A percentile compares a stretch with the other conserved stretches of the same genome.
phyloP scores from a whole-genome alignment of 2,113 vertebrate genomes.

The Alethe diademata region DNA sequence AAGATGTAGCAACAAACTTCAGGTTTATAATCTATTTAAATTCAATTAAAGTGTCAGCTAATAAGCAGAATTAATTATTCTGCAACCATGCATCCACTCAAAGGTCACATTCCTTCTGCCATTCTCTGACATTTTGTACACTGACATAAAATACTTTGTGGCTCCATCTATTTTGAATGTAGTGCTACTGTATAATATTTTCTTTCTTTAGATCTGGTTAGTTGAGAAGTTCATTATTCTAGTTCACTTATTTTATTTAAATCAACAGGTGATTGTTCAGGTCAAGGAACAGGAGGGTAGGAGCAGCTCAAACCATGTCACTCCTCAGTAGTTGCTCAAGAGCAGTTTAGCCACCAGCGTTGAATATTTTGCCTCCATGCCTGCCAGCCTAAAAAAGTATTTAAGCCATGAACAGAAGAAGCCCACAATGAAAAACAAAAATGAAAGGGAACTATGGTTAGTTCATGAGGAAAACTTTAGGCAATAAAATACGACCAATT shows the following conservation, averaged over 20 bases:
- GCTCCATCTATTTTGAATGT: neutral
- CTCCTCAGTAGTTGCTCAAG: neutral
- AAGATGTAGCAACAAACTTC: neutral
- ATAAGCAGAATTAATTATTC: neutral
- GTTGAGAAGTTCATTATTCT: neutral
- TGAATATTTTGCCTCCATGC: neutral
- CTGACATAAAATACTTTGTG: neutral
- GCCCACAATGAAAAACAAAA: neutral
- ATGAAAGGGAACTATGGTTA: neutral
- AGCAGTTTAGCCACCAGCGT: neutral
- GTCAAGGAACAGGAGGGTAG: neutral
- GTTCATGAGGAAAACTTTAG: neutral
- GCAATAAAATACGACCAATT: neutral
- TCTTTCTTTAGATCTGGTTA: neutral
- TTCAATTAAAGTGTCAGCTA: neutral
- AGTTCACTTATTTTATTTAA: neutral
- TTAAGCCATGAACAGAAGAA: neutral
- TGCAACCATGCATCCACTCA: neutral
- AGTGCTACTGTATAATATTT: neutral
- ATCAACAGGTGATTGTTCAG: neutral
- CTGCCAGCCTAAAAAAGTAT: neutral
- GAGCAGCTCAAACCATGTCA: neutral
- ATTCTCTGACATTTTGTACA: neutral
- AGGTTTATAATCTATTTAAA: neutral
- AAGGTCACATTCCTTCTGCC: neutral